Evolutionary conservation across 2,113 vertebrate species (phyloP), one percentile per base, ranked within the genome.

Genomic region (Hippoglossus stenolepis): DNA sequence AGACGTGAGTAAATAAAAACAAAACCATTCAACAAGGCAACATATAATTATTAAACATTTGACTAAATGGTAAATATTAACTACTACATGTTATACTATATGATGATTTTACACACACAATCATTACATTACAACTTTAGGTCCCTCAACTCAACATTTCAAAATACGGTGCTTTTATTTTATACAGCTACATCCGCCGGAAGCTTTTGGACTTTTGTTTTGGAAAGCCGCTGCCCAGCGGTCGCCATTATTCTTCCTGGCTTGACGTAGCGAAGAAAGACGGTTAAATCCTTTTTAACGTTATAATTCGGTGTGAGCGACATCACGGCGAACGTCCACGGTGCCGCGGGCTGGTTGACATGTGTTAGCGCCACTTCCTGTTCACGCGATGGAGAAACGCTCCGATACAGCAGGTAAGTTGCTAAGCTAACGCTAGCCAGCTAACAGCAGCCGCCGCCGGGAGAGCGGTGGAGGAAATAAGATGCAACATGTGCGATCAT

Each of bases 191-290:
- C 51, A 77, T 90, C 90, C 92, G 90, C 70, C 91, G 90, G 91
- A 93, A 82, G 10, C 43, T 12, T 12, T 15, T 40, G 0, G 74
- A 83, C 90, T 91, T 90, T 93, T 93, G 91, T 92, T 93, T 92
- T 93, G 92, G 89, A 93, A 93, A 91, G 68, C 84, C 70, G 76
- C 66, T 65, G 24, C 3, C 5, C 10, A 78, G 75, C 83, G 79
- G 90, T 28, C 90, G 90, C 90, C 91, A 90, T 92, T 89, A 93
- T 91, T 91, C 77, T 91, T 73, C 90, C 79, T 90, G 91, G 87
- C 90, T 93, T 93, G 92, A 93, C 92, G 79, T 59, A 68, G 75
- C 24, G 21, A 3, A 64, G 20, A 80, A 79, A 83, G 65, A 72
- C 80, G 60, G 21, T 85, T 88, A 76, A 82, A 71, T 69, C 77